Evolutionary conservation across 2,113 vertebrate species (phyloP).

Genomic region (Sclerurus mexicanus): DNA sequence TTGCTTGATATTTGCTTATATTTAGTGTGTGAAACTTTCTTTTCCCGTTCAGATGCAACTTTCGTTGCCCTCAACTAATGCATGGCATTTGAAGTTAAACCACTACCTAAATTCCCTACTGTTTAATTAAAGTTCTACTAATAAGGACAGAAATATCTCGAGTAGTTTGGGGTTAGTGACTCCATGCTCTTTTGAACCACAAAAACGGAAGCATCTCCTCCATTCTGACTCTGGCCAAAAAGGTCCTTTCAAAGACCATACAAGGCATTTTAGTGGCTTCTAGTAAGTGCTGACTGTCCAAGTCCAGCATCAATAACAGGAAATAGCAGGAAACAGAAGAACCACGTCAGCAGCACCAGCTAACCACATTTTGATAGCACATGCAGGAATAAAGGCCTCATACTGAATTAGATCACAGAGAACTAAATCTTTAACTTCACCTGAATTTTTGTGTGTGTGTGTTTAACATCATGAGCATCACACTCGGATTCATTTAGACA

Average conservation of each 20-base stretch:
- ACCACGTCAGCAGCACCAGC: slow-evolving; percentile 11
- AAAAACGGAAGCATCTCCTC: background rate
- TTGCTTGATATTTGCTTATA: background rate
- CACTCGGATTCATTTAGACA: background rate
- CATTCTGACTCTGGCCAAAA: background rate
- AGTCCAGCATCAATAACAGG: slow-evolving; percentile 15
- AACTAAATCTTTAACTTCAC: slow-evolving; percentile 6
- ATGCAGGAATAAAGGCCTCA: background rate
- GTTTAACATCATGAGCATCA: background rate
- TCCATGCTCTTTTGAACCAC: background rate
- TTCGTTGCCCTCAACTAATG: background rate
- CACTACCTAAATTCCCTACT: background rate
- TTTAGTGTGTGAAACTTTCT: background rate
- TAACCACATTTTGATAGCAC: slow-evolving; percentile 42
- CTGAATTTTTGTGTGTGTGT: background rate
- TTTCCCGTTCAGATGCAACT: background rate
- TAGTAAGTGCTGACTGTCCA: slow-evolving; percentile 2
- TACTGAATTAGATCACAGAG: background rate
- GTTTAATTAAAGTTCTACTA: background rate
- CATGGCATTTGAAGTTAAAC: background rate
- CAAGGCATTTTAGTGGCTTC: slow-evolving; percentile 18
- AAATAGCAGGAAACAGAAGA: slow-evolving; percentile 36
- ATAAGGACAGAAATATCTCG: background rate
- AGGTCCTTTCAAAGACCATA: background rate
- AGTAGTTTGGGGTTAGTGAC: background rate